Evolutionary conservation across 2,113 vertebrate species (phyloP).

Genomic region (Menura novaehollandiae): DNA sequence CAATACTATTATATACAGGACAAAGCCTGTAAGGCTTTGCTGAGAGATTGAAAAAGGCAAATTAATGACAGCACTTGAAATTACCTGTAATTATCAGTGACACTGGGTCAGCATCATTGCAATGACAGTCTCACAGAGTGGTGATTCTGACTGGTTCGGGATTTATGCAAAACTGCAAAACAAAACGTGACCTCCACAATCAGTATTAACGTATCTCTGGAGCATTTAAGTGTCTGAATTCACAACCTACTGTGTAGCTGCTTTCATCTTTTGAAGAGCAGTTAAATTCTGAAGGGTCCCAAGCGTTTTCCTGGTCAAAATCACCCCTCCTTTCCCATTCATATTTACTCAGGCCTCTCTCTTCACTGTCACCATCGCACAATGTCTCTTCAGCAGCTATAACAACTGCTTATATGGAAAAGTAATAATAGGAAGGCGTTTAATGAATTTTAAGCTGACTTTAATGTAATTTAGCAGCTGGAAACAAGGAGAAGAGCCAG

Average conservation of each 20-base stretch:
- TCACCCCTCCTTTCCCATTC: constrained; percentile 31
- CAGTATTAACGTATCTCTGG: not conserved
- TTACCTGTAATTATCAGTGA: constrained; percentile 66
- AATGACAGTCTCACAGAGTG: not conserved
- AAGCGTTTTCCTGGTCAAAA: constrained; percentile 33
- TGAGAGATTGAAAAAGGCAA: constrained; percentile 47
- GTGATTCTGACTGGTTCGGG: not conserved
- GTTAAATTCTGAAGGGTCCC: constrained; percentile 50
- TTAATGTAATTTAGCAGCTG: constrained; percentile 60
- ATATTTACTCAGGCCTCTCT: constrained; percentile 29
- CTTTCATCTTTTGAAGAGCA: constrained; percentile 45
- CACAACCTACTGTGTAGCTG: not conserved
- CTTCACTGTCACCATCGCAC: not conserved
- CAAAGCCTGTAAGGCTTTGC: constrained; percentile 52
- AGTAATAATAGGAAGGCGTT: constrained; percentile 51
- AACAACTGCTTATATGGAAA: constrained; percentile 48
- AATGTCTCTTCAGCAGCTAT: constrained; percentile 36
- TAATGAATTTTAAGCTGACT: constrained; percentile 65
- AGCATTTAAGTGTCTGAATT: constrained; percentile 25
- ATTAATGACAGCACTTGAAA: constrained; percentile 57
- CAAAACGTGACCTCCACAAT: not conserved
- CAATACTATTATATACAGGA: constrained; percentile 36
- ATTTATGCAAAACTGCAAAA: constrained; percentile 34
- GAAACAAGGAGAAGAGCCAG: constrained; percentile 48
- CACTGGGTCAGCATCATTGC: constrained; percentile 1